Evolutionary conservation across 2,113 vertebrate genomes (phyloP).

Genomic region (Formicarius rufipectus): DNA sequence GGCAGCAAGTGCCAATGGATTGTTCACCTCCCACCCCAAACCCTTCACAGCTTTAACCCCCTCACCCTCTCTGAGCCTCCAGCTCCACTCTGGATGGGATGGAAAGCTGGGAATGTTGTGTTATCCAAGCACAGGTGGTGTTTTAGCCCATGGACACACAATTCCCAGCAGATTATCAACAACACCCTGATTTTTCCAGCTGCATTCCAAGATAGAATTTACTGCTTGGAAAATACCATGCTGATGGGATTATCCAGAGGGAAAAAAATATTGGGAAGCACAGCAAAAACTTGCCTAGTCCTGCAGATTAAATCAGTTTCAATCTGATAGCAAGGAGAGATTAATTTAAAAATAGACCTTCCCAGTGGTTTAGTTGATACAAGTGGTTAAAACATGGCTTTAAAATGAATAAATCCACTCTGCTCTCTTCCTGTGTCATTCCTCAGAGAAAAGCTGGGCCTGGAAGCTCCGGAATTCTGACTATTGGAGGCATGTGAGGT

Average conservation of each 20-base stretch:
- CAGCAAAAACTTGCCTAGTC: not conserved
- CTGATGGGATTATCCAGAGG: not conserved
- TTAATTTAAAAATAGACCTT: not conserved
- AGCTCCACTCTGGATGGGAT: accelerated
- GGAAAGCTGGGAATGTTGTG: accelerated
- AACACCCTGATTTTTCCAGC: accelerated
- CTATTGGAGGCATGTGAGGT: not conserved
- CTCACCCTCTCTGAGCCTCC: not conserved
- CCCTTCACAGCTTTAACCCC: not conserved
- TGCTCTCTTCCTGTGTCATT: not conserved
- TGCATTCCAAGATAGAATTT: not conserved
- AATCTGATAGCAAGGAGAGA: not conserved
- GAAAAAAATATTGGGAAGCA: not conserved
- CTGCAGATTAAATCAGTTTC: not conserved
- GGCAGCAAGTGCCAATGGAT: not conserved
- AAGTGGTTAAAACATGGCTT: not conserved
- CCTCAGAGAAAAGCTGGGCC: not conserved
- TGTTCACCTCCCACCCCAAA: not conserved
- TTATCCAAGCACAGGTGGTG: accelerated
- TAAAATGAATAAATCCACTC: not conserved
- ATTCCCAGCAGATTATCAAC: not conserved
- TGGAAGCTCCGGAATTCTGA: not conserved
- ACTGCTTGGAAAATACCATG: not conserved
- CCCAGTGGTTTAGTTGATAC: not conserved
- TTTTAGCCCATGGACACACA: not conserved